These are phyloP conservation scores for Scleropages formosus DNA, from an alignment of 2,797 vertebrate species.

Conservation along the genomic window DNA sequence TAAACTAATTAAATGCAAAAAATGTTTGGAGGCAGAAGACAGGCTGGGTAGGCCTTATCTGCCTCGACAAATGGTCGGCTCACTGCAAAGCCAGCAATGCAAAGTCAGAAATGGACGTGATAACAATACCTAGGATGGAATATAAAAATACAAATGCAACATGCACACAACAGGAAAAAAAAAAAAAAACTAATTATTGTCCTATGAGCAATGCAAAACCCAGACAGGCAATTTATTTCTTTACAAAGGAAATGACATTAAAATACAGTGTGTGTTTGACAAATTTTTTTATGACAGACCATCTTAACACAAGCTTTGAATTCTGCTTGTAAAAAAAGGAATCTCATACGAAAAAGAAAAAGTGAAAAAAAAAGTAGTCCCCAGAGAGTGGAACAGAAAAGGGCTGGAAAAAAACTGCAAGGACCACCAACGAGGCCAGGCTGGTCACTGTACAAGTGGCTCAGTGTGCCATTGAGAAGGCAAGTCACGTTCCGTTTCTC, in stretches of 20 bases:
- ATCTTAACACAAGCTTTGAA: background rate
- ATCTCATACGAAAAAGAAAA: background rate
- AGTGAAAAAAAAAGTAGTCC: too few species aligned
- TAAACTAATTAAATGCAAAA: conserved; percentile 17
- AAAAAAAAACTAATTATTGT: background rate
- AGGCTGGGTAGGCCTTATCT: conserved; percentile 7
- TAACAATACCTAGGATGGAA: background rate
- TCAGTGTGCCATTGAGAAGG: conserved; percentile 21
- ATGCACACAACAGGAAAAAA: background rate
- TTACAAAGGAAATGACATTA: background rate
- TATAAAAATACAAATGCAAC: background rate
- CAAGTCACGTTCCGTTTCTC: conserved; percentile 20
- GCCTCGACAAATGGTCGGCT: conserved; percentile 4
- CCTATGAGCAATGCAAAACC: background rate
- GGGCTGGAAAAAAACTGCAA: background rate
- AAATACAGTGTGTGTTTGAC: background rate
- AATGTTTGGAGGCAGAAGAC: conserved; percentile 4
- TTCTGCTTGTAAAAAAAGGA: background rate
- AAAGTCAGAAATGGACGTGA: background rate
- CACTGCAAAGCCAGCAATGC: background rate
- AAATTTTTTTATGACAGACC: background rate
- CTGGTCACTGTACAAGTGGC: background rate
- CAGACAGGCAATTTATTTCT: background rate
- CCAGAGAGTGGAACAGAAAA: background rate
- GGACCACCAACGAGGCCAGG: background rate